These are phyloP conservation scores for Brachyrhaphis roseni DNA, from an alignment of 2,797 vertebrate genomes.

Conservation along the genomic window DNA sequence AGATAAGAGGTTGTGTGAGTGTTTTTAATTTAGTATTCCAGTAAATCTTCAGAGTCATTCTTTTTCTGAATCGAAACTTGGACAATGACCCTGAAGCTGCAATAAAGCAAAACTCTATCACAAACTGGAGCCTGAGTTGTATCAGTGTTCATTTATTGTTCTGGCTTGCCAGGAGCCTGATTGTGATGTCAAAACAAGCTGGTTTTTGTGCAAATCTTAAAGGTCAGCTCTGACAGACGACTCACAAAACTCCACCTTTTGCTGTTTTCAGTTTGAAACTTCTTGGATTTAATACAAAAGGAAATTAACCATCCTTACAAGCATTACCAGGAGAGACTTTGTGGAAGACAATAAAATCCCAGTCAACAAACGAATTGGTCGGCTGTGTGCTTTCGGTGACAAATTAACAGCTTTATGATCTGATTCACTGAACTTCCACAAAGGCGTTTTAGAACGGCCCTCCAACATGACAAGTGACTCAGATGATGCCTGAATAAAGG, in stretches of 20 bases:
- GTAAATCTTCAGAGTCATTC: neutral
- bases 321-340: neutral
- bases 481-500: constrained; percentile 18
- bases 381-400: neutral
- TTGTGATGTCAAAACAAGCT: neutral
- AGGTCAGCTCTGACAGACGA: neutral
- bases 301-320: neutral
- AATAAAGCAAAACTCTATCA: neutral
- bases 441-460: neutral
- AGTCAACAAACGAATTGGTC: neutral
- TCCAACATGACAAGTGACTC: neutral
- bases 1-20: neutral
- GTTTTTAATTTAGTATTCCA: neutral
- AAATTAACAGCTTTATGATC: neutral
- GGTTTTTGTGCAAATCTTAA: neutral
- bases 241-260: neutral
- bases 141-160: neutral
- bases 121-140: neutral
- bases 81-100: neutral
- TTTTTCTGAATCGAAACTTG: neutral
- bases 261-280: neutral
- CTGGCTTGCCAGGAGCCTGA: neutral
- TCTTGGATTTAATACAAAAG: neutral
- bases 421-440: neutral
- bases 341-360: neutral